A percentile compares a stretch with the other conserved stretches of the same genome.
Evolutionary conservation across 1,140 invertebrate species (phyloP).

Genomic region (Cyclargus thomasi): DNA sequence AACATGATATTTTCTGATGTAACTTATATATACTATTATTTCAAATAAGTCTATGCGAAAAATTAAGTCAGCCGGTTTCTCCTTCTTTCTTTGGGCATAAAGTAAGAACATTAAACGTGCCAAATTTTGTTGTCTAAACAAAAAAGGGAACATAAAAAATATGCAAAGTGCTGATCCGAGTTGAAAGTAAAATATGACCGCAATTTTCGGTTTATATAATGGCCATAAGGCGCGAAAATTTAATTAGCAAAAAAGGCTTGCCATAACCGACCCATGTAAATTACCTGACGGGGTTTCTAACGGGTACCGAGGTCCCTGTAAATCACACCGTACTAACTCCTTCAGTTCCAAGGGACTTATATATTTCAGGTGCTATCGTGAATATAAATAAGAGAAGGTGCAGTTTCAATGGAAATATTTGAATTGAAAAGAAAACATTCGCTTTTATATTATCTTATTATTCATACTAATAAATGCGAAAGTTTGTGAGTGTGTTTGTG

Average conservation of each 20-base stretch:
- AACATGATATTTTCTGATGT: too few species aligned
- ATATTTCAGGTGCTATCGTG: slow-evolving; percentile 33
- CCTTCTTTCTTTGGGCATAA: too few species aligned
- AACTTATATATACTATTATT: too few species aligned
- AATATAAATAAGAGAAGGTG: not conserved
- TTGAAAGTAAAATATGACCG: not conserved
- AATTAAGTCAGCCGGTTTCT: too few species aligned
- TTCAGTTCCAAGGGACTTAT: slow-evolving; percentile 54
- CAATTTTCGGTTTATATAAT: not conserved
- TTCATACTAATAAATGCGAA: too few species aligned
- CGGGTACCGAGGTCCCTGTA: slow-evolving; percentile 53
- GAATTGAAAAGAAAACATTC: too few species aligned
- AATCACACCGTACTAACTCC: slow-evolving; percentile 57
- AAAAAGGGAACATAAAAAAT: not conserved
- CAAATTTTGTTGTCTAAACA: too few species aligned
- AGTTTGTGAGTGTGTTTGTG: too few species aligned
- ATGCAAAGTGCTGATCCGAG: not conserved
- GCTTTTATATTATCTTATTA: too few species aligned
- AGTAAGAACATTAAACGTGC: too few species aligned
- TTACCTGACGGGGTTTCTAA: slow-evolving; percentile 37
- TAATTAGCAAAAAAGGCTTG: slow-evolving; percentile 17
- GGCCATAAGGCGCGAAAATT: slow-evolving; percentile 2
- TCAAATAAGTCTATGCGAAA: too few species aligned
- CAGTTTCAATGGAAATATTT: not conserved
- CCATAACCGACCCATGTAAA: slow-evolving; percentile 11